Conservation (phyloP, 2,797 vertebrate genomes). For the Enteromius fasciolatus region DNA sequence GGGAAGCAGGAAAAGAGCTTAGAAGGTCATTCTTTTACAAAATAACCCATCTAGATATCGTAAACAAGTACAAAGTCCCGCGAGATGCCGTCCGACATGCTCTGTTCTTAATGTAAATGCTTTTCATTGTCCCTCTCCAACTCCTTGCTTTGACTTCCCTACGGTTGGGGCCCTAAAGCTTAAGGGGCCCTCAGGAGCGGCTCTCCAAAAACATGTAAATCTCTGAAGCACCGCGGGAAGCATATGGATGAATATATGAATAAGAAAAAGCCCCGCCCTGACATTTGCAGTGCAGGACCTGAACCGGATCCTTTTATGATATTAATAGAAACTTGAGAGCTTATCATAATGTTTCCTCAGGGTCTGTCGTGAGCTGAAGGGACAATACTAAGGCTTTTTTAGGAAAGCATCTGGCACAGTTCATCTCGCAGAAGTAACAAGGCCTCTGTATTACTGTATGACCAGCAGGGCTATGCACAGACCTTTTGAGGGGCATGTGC, state of each 20-base stretch:
- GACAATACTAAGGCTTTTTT: constrained; percentile 20
- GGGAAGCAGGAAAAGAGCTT: constrained; percentile 28
- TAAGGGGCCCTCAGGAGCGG: constrained; percentile 38
- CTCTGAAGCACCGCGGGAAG: constrained; percentile 16
- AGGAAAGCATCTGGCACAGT: constrained; percentile 28
- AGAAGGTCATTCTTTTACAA: constrained; percentile 17
- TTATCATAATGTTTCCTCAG: constrained; percentile 45
- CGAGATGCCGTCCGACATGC: background rate
- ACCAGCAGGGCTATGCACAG: no score
- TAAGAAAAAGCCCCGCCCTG: constrained; percentile 45
- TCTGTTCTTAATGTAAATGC: constrained; percentile 46
- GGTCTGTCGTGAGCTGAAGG: constrained; percentile 24
- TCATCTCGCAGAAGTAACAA: background rate
- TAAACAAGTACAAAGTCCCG: constrained; percentile 13
- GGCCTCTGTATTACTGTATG: background rate
- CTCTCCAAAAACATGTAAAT: constrained; percentile 57
- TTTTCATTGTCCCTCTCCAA: constrained; percentile 21
- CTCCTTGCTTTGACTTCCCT: constrained; percentile 20
- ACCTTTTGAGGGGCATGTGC: no score
- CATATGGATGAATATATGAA: constrained; percentile 56
- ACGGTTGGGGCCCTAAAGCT: constrained; percentile 21
- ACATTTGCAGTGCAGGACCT: constrained; percentile 19
- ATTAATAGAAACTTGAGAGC: constrained; percentile 36
- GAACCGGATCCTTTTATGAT: constrained; percentile 25
- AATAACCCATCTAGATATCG: constrained; percentile 8